Base-by-base conservation (phyloP, 2,113 vertebrate genomes). In the Apeltes quadracus region DNA sequence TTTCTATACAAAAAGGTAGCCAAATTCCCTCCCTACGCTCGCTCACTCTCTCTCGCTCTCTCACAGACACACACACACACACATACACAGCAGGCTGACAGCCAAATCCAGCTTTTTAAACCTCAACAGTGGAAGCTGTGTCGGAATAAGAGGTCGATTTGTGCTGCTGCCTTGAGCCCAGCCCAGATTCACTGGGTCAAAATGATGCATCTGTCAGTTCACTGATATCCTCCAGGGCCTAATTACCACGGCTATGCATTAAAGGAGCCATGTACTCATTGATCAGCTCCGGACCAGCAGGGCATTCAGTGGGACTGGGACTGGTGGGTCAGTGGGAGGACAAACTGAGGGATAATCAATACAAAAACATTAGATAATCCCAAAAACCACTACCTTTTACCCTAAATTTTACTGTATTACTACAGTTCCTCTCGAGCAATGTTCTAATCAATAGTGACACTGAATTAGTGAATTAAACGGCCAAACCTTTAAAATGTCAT, bases 161-260 rank as follows among this genome's bases (percentile, higher is more conserved):
- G 69, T 3, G 0, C 61, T 12, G 59, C 69, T 44, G 69, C 69
- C 73, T 70, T 43, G 61, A 75, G 82, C 74, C 14, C 57, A 68
- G 77, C 69, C 69, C 63, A 58, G 48, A 81, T 70, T 77, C 81
- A 68, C 56, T 62, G 71, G 79, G 78, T 85, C 77, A 82, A 80
- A 87, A 82, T 75, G 76, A 87, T 84, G 79, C 68, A 79, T 81
- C 84, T 75, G 79, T 79, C 82, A 72, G 78, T 84, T 72, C 74
- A 57, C 59, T 34, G 82, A 78, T 76, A 76, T 78, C 82, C 83
- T 78, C 85, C 13, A 5, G 70, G 79, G 77, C 51, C 65, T 81
- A 72, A 76, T 84, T 88, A 88, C 75, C 72, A 61, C 71, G 55
- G 69, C 61, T 69, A 50, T 81, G 59, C 67, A 25, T 39, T 55